Base-by-base conservation (phyloP, 2,797 vertebrate species). In the Sebastes iracundus region DNA sequence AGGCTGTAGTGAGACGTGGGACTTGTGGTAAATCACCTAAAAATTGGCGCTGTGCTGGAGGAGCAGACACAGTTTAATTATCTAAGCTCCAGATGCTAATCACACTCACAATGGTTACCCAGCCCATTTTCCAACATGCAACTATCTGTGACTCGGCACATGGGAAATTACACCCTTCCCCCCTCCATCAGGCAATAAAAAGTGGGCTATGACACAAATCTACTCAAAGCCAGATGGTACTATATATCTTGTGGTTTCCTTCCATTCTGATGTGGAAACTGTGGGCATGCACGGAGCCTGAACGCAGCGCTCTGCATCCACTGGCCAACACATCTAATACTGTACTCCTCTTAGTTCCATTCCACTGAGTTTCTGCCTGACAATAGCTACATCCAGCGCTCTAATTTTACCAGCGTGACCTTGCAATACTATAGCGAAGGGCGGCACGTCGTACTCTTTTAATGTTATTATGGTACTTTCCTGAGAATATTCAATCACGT, bases 101-200 rank as follows among this genome's bases (percentile, higher is more conserved):
- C 80, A 90, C 80, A 90, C 86, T 91, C 90, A 91, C 85, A 90
- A 90, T 88, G 84, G 88, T 82, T 90, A 87, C 87, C 91, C 84
- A 85, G 81, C 87, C 92, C 89, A 83, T 90, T 92, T 90, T 91
- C 91, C 86, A 93, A 91, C 91, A 85, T 84, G 85, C 90, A 94
- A 90, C 93, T 93, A 91, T 93, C 88, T 90, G 84, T 90, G 92
- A 93, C 89, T 92, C 65, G 58, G 82, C 80, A 90, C 88, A 92
- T 89, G 82, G 90, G 92, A 92, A 95, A 94, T 93, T 85, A 94
- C 79, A 93, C 90, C 92, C 93, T 83, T 83, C 83, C 87, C 90
- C 85, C 75, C 76, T 80, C 79, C 77, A 83, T 89, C 87, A 81
- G 79, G 89, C 90, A 90, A 94, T 95, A 94, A 96, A 96, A 96